These are phyloP conservation scores for Otus sunia DNA, from an alignment of 2,113 vertebrate genomes.

Conservation along the genomic window DNA sequence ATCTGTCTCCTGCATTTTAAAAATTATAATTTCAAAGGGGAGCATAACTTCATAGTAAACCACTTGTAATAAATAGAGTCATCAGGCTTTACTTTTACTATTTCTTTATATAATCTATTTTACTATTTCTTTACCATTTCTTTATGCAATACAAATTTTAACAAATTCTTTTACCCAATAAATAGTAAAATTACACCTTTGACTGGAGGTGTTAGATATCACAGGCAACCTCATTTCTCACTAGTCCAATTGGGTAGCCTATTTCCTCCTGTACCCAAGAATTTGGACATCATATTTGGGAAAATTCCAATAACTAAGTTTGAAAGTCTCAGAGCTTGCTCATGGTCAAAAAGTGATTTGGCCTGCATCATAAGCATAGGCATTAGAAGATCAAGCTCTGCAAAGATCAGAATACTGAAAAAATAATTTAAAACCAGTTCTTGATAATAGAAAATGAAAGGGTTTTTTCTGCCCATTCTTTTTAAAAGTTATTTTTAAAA, in stretches of 20 bases:
- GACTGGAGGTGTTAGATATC: neutral
- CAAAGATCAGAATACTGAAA: neutral
- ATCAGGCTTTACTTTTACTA: neutral
- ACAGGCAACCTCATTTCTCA: neutral
- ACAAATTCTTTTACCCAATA: neutral
- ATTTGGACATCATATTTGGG: neutral
- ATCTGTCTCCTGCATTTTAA: neutral
- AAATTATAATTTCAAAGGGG: neutral
- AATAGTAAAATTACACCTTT: neutral
- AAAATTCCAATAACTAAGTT: rapidly evolving
- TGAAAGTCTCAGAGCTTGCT: neutral
- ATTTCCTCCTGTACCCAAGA: neutral
- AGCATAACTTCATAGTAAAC: neutral
- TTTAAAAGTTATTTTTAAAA: neutral
- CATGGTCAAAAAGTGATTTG: neutral
- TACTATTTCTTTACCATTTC: neutral
- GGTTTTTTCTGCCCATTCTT: rapidly evolving
- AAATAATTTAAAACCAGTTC: neutral
- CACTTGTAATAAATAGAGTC: neutral
- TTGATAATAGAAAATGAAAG: neutral
- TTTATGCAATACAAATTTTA: neutral
- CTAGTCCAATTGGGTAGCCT: neutral
- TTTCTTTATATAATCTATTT: neutral
- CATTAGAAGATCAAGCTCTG: neutral
- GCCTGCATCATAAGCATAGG: neutral